These are phyloP conservation scores for Bovichtus diacanthus DNA, from an alignment of 2,797 vertebrate genomes.

Conservation along the genomic window DNA sequence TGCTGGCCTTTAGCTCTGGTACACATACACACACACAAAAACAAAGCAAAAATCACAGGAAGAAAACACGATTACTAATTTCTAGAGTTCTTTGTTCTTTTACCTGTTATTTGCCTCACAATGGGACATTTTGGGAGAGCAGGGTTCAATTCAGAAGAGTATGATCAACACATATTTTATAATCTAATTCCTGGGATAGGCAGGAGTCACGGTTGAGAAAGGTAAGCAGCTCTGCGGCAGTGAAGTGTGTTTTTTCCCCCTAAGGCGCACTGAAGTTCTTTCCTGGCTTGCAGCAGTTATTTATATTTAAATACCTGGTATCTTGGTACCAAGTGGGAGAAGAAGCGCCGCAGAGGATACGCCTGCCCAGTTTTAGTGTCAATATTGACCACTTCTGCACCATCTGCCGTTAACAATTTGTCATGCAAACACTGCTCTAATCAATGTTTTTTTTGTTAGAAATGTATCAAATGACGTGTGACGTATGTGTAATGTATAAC, in stretches of 20 bases:
- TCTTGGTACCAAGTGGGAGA: background rate
- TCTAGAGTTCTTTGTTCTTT: background rate
- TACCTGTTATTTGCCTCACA: background rate
- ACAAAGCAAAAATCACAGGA: background rate
- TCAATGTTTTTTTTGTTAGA: background rate
- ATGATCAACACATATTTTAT: background rate
- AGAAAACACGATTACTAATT: constrained; percentile 28
- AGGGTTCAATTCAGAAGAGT: background rate
- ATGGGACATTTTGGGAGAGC: background rate
- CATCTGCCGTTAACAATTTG: background rate
- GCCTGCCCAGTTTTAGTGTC: constrained; percentile 10
- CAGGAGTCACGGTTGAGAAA: constrained; percentile 13
- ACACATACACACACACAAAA: constrained; percentile 54
- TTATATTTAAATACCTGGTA: constrained; percentile 5
- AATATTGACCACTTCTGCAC: background rate
- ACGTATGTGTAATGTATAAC: background rate
- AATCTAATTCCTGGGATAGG: background rate
- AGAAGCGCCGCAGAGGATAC: background rate
- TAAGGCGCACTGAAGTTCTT: background rate
- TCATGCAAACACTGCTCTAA: background rate
- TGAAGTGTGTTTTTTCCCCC: background rate
- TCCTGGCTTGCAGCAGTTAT: background rate
- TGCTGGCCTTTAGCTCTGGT: constrained; percentile 92
- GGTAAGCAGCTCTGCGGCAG: background rate
- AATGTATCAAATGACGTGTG: constrained; percentile 1